Percentiles rank a stretch among this genome's conserved stretches.
phyloP scores from a whole-genome alignment of 1,140 invertebrate genomes.

The Kradibia gibbosae region DNA sequence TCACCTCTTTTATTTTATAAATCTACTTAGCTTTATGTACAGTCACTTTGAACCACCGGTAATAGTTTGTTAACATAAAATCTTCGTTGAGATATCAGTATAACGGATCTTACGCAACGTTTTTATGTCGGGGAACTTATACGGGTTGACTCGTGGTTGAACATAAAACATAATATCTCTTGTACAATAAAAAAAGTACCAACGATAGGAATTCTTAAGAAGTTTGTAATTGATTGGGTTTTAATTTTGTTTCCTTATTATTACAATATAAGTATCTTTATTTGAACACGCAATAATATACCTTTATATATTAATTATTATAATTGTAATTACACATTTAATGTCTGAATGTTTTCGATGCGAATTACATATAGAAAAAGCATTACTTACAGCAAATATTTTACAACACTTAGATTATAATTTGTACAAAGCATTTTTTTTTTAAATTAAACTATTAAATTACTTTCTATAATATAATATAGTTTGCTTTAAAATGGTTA shows the following conservation, averaged over 20 bases:
- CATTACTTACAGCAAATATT: too few relatives aligned
- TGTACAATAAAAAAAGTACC: background rate
- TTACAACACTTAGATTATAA: too few relatives aligned
- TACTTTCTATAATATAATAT: background rate
- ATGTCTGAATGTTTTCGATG: background rate
- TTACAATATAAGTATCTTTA: background rate
- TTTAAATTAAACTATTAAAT: background rate
- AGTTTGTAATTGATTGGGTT: background rate
- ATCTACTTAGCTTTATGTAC: background rate
- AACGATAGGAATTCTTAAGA: background rate
- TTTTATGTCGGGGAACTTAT: background rate
- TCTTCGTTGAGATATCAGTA: background rate
- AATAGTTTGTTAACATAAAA: conserved; percentile 5
- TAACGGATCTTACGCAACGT: background rate
- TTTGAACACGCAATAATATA: background rate
- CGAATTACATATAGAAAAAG: too few relatives aligned
- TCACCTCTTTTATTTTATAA: conserved; percentile 1
- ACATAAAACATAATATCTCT: background rate
- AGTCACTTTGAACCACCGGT: background rate
- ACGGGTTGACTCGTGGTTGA: background rate
- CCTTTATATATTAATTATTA: too few relatives aligned
- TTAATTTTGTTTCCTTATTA: background rate
- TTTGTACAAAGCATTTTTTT: too few relatives aligned
- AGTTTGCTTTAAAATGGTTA: background rate
- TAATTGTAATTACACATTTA: too few relatives aligned